Conservation (phyloP, 2,113 vertebrate species). For the Misgurnus anguillicaudatus region DNA sequence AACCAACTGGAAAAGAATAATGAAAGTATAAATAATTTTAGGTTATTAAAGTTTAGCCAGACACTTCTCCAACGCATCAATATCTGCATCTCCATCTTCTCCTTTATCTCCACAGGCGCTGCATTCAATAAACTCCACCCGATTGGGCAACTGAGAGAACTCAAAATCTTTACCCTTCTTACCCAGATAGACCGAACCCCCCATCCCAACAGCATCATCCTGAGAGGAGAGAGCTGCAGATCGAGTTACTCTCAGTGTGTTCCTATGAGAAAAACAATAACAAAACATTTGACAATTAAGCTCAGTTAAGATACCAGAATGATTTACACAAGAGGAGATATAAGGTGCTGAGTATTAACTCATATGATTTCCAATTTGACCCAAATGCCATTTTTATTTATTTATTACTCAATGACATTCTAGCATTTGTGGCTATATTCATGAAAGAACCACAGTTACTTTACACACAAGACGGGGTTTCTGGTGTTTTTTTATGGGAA, state of each 20-base stretch:
- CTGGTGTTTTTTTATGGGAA: too few species aligned
- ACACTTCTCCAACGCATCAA: conserved; percentile 82
- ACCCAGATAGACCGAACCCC: conserved; percentile 78
- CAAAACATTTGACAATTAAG: neutral
- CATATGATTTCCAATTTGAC: too few species aligned
- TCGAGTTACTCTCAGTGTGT: conserved; percentile 88
- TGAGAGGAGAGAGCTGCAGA: conserved; percentile 89
- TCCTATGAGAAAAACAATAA: conserved; percentile 69
- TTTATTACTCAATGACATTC: too few species aligned
- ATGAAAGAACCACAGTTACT: too few species aligned
- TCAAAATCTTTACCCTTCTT: conserved; percentile 95
- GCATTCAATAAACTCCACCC: conserved; percentile 93
- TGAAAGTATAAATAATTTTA: too few species aligned
- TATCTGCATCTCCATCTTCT: conserved; percentile 76
- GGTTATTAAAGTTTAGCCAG: conserved; percentile 81
- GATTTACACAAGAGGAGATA: too few species aligned
- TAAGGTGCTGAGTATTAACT: too few species aligned
- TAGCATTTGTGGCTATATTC: too few species aligned
- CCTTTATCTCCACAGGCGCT: conserved; percentile 84
- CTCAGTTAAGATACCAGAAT: too few species aligned
- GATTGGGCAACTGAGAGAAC: conserved; percentile 89
- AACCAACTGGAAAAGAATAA: neutral
- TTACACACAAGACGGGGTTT: too few species aligned
- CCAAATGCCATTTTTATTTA: too few species aligned
- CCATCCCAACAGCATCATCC: conserved; percentile 76